A percentile compares a stretch with the other conserved stretches of the same genome.
Conservation (phyloP, 1,140 invertebrate genomes). For the Drosophila ohnishii region DNA sequence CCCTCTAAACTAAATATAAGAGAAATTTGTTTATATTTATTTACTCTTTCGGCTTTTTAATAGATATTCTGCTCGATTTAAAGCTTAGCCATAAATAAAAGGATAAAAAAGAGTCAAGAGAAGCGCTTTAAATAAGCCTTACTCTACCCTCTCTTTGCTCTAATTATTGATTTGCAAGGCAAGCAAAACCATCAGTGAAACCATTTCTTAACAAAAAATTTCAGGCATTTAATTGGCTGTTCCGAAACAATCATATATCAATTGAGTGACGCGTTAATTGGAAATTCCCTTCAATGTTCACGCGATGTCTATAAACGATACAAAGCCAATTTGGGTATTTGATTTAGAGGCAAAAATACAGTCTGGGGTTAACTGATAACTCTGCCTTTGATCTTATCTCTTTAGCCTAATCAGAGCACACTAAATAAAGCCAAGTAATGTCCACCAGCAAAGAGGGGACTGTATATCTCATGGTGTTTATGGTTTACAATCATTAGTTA, state of each 20-base stretch:
- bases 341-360: constrained; percentile 3
- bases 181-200: constrained; percentile 3
- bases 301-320: constrained; percentile 2
- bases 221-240: constrained; percentile 10
- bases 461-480: constrained; percentile 5
- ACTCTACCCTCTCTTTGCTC: not conserved
- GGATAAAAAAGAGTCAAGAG: not conserved
- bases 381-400: constrained; percentile 27
- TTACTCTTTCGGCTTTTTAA: not conserved
- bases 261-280: constrained; percentile 32
- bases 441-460: not conserved
- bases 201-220: not conserved
- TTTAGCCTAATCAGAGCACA: constrained; percentile 18
- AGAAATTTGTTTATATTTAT: not conserved
- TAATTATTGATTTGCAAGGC: constrained; percentile 3
- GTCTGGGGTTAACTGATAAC: constrained; percentile 11
- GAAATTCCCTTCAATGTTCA: constrained; percentile 8
- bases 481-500: constrained; percentile 6
- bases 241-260: constrained; percentile 10
- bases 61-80: too few species aligned
- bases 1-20: constrained; percentile 11
- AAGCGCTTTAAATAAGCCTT: not conserved
- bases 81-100: not conserved
- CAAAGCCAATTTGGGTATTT: not conserved
- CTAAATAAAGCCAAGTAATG: constrained; percentile 17